Percentiles rank a stretch among this genome's conserved stretches.
Conservation (phyloP, 2,113 vertebrate species). For the Pteronura brasiliensis region DNA sequence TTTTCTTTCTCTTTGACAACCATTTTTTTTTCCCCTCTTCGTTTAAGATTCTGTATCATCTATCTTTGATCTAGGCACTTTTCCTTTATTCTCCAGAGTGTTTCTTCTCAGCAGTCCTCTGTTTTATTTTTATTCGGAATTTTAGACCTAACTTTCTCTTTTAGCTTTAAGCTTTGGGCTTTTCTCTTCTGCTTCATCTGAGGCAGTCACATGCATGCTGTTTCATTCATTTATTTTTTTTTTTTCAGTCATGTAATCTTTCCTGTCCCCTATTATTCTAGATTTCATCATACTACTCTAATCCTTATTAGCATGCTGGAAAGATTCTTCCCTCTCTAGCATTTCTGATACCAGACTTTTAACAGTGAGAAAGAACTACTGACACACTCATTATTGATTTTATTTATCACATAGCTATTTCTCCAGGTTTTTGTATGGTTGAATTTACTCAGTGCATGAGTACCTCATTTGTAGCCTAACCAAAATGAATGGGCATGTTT, state of each 20-base stretch:
- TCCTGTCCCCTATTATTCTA: slow-evolving; percentile 43
- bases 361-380: neutral
- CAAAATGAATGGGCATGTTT: neutral
- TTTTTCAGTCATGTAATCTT: neutral
- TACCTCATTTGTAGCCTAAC: neutral
- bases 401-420: neutral
- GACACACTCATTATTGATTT: neutral
- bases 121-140: slow-evolving; percentile 40
- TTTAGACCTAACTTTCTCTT: slow-evolving; percentile 48
- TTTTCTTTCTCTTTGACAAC: slow-evolving; percentile 33
- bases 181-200: slow-evolving; percentile 33
- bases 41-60: slow-evolving; percentile 50
- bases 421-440: neutral
- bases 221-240: slow-evolving; percentile 60
- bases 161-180: slow-evolving; percentile 16
- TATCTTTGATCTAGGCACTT: slow-evolving; percentile 46
- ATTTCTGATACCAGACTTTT: neutral
- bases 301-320: neutral
- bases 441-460: neutral
- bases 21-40: slow-evolving; percentile 14
- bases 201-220: neutral
- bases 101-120: slow-evolving; percentile 57
- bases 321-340: neutral
- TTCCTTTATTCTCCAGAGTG: slow-evolving; percentile 56
- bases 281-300: slow-evolving; percentile 26